Conservation (phyloP, 2,113 vertebrate genomes). For the Hippocampus barbouri region DNA sequence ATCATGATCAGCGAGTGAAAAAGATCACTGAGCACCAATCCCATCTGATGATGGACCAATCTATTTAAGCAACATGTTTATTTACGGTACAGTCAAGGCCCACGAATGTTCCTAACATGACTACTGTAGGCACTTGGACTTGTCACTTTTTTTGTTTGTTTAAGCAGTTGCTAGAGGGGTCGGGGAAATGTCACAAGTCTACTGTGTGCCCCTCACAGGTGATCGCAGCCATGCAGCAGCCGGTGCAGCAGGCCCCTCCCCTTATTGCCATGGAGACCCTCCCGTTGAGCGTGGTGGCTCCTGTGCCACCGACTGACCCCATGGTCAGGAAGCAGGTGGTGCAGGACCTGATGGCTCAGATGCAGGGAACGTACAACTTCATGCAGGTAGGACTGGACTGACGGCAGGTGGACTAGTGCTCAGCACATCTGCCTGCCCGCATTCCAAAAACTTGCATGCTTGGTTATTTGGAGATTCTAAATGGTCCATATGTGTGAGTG, state of each 20-base stretch:
- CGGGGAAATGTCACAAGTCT: background rate
- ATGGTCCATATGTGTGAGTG: background rate
- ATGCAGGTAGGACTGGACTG: slow-evolving; percentile 81
- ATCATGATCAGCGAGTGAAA: too few relatives aligned
- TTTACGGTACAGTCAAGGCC: too few relatives aligned
- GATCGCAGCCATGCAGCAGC: slow-evolving; percentile 56
- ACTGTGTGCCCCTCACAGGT: slow-evolving; percentile 38
- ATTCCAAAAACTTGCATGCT: background rate
- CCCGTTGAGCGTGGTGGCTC: slow-evolving; percentile 74
- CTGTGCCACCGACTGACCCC: slow-evolving; percentile 84
- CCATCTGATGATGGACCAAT: too few relatives aligned
- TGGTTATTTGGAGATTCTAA: background rate
- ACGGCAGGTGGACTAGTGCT: too few relatives aligned
- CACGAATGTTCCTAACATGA: too few relatives aligned
- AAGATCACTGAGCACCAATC: too few relatives aligned
- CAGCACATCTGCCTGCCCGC: too few relatives aligned
- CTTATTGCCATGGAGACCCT: slow-evolving; percentile 82
- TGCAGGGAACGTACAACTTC: slow-evolving; percentile 98
- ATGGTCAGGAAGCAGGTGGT: slow-evolving; percentile 88
- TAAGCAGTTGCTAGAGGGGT: background rate
- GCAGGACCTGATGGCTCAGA: slow-evolving; percentile 97
- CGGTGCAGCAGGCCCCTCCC: slow-evolving; percentile 68
- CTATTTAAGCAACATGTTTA: too few relatives aligned
- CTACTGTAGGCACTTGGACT: too few relatives aligned
- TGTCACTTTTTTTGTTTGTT: background rate